phyloP scores from a whole-genome alignment of 2,888 invertebrate species.

The Linnaemya tessellans region DNA sequence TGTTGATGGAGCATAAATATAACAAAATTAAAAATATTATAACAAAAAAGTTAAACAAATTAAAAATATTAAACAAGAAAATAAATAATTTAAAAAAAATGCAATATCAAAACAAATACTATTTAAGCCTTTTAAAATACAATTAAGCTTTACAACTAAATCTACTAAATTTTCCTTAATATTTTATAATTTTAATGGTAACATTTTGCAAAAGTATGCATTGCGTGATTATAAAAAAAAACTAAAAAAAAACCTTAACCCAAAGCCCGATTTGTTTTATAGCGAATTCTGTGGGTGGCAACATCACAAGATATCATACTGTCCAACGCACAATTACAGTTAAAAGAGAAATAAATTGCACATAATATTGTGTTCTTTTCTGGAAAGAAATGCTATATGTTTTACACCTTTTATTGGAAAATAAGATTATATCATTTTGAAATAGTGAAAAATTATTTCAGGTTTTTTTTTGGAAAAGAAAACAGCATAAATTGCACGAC shows the following conservation, averaged over 20 bases:
- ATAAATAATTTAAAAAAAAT: constrained; percentile 55
- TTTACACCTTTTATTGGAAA: no score
- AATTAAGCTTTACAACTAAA: constrained; percentile 9
- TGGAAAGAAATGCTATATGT: no score
- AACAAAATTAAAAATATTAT: constrained; percentile 59
- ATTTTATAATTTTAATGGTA: neutral
- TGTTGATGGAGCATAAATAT: constrained; percentile 8
- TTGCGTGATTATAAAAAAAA: neutral
- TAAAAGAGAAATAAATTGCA: no score
- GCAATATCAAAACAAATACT: constrained; percentile 49
- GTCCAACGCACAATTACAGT: no score
- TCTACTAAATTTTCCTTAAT: neutral
- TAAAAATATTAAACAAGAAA: constrained; percentile 57
- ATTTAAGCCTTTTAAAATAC: constrained; percentile 48
- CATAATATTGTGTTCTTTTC: no score
- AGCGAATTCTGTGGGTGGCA: neutral
- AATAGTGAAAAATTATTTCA: no score
- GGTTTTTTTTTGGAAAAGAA: no score
- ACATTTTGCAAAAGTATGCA: neutral
- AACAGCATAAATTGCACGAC: no score
- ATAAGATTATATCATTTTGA: no score
- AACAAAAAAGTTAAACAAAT: constrained; percentile 63
- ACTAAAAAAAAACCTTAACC: constrained; percentile 20
- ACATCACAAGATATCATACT: no score
- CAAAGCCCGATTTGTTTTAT: neutral